These are phyloP conservation scores for Psophia crepitans DNA, from an alignment of 2,113 vertebrate species.

Conservation along the genomic window DNA sequence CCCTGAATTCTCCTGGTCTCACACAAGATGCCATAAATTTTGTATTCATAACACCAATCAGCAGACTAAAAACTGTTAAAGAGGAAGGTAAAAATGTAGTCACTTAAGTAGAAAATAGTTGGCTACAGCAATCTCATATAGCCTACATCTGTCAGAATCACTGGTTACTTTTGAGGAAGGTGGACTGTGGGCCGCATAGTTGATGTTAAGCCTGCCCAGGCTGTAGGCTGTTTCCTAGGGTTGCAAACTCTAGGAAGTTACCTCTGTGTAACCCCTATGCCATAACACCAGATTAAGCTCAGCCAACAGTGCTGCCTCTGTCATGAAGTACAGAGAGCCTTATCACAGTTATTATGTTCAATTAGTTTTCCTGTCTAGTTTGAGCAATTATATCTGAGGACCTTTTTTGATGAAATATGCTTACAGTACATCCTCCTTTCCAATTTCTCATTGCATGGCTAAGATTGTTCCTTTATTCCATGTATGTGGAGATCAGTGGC, in stretches of 20 bases:
- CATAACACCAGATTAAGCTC: not conserved
- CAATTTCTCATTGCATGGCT: not conserved
- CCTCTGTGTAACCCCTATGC: not conserved
- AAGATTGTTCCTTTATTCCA: not conserved
- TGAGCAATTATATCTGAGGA: conserved; percentile 22
- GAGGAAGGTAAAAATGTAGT: not conserved
- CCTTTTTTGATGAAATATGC: not conserved
- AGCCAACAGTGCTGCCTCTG: not conserved
- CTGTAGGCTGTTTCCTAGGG: not conserved
- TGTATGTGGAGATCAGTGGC: not conserved
- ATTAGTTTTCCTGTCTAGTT: conserved; percentile 38
- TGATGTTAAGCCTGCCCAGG: not conserved
- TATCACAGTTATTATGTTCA: conserved; percentile 24
- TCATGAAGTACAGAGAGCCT: not conserved
- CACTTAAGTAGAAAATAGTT: not conserved
- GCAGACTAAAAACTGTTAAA: not conserved
- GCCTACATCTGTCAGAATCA: not conserved
- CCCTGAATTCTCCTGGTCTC: not conserved
- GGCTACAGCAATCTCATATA: not conserved
- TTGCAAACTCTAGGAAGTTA: too few relatives aligned
- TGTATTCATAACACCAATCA: conserved; percentile 13
- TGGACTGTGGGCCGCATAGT: not conserved
- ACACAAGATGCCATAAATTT: conserved; percentile 6
- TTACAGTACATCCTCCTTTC: not conserved
- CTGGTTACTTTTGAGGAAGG: not conserved